Percentiles rank a stretch among this genome's conserved stretches.
Conservation (phyloP, 2,113 vertebrate genomes). For the Egretta garzetta region DNA sequence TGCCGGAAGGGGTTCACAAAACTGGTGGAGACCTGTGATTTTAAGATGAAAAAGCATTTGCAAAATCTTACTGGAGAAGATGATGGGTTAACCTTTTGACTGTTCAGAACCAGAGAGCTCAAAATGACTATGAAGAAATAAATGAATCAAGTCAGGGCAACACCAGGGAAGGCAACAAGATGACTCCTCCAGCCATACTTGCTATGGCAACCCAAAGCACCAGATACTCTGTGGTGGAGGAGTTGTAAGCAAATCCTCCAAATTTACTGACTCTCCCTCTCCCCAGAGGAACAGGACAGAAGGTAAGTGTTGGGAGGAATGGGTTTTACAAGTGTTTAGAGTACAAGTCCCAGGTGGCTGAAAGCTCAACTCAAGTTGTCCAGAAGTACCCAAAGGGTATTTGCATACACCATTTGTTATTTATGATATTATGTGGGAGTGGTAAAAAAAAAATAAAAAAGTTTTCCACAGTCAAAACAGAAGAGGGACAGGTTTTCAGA, state of each 20-base stretch:
- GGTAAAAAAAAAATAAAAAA: neutral
- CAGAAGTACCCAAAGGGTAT: neutral
- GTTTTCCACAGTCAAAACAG: neutral
- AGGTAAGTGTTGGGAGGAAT: neutral
- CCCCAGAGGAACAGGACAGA: neutral
- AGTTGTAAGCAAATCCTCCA: neutral
- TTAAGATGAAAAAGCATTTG: neutral
- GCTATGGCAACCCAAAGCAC: neutral
- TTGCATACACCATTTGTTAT: neutral
- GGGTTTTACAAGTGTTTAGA: neutral
- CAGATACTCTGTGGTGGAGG: neutral
- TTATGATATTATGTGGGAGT: neutral
- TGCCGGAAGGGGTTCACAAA: neutral
- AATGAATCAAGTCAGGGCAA: neutral
- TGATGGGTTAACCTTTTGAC: neutral
- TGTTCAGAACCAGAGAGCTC: neutral
- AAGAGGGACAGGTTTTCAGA: constrained; percentile 2
- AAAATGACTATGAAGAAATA: neutral
- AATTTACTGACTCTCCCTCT: neutral
- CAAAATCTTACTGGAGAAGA: neutral
- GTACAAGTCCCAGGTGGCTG: neutral
- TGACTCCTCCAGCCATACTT: neutral
- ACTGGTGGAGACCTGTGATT: neutral
- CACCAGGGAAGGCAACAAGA: neutral
- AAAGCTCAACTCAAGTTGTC: neutral